Evolutionary conservation across 2,888 invertebrate genomes (phyloP).

Genomic region (Dynastes maya): DNA sequence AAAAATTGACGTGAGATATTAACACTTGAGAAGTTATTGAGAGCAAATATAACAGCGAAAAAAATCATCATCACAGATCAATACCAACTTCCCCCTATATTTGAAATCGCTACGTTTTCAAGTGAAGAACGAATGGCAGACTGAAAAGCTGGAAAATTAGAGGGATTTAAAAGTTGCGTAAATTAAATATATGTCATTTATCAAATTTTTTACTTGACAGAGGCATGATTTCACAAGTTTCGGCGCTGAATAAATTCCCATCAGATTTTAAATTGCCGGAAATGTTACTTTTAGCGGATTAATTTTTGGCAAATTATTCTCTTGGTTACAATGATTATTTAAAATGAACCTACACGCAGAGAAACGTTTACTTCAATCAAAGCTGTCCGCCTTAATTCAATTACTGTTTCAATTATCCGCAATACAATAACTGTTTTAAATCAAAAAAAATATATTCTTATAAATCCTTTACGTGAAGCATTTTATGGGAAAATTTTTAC

Average conservation of each 20-base stretch:
- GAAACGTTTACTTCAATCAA: too few species aligned
- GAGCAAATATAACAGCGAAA: not conserved
- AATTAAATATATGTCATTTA: conserved; percentile 20
- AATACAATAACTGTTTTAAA: too few species aligned
- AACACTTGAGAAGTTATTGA: not conserved
- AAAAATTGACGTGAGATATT: not conserved
- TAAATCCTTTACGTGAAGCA: too few species aligned
- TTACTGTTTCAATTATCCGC: too few species aligned
- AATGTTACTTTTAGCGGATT: not conserved
- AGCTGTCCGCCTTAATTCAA: too few species aligned
- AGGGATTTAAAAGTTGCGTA: conserved; percentile 19
- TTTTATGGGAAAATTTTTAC: too few species aligned
- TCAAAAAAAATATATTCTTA: too few species aligned
- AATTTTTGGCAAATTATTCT: too few species aligned
- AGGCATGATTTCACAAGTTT: not conserved
- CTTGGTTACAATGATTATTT: too few species aligned
- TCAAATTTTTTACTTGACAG: not conserved
- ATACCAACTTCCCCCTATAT: conserved; percentile 1
- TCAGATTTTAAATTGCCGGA: not conserved
- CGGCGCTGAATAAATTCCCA: not conserved
- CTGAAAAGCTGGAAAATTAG: not conserved
- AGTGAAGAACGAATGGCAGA: not conserved
- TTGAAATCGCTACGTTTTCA: not conserved
- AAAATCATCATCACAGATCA: conserved; percentile 10
- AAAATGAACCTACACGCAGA: too few species aligned